Evolutionary conservation across 2,113 vertebrate genomes (phyloP), one percentile per base, ranked within the genome.

Genomic region (Passer domesticus): DNA sequence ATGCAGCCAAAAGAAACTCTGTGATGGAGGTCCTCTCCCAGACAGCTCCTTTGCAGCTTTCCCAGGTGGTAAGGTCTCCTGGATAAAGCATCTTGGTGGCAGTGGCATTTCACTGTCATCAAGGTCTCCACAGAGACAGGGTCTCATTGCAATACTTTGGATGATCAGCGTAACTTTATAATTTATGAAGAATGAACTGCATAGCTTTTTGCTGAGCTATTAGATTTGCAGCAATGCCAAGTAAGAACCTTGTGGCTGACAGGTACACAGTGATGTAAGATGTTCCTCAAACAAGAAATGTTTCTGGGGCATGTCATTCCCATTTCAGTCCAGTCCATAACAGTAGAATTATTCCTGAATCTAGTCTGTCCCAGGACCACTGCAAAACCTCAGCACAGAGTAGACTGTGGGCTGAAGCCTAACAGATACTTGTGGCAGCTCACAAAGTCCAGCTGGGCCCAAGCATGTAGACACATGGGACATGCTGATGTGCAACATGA

Each of bases 301-400:
- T 87, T 87, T 89, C 94, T 56, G 46, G 81, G 88, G 50, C 86
- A 78, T 5, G 4, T 87, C 28, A 37, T 86, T 90, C 89, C 81
- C 77, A n/a, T 89, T 81, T 83, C 94, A 83, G 52, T 27, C 23
- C 37, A 41, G 41, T 49, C n/a, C 41, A 55, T 58, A 72, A 63
- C 27, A 83, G 73, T 37, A 83, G 80, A 68, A 66, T 46, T 4
- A 5, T 50, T 89, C 69, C 86, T 76, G 67, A 93, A 90, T 82
- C 58, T 83, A 46, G 87, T 84, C 84, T 2, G 2, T 75, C 70
- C 76, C 25, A 49, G 52, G 79, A 85, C 46, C 35, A 59, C 37
- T 25, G 63, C 62, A 69, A 80, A 91, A 56, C 58, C 55, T 66
- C 70, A 78, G 77, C 68, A 75, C 31, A 52, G 44, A 78, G 73